These are phyloP conservation scores for Atractosteus spatula DNA, from an alignment of 2,113 vertebrate genomes.

Conservation along the genomic window DNA sequence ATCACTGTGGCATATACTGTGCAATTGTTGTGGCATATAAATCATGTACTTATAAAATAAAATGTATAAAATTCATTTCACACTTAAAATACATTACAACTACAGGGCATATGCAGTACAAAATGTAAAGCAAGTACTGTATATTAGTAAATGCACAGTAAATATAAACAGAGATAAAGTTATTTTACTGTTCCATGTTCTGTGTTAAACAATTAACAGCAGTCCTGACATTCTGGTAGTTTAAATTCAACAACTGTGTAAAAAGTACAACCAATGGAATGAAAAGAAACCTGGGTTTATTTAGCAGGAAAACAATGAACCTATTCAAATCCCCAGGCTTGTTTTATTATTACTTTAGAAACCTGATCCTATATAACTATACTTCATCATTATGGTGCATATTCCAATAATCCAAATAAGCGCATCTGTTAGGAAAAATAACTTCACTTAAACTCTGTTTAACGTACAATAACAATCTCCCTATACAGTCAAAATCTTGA, in stretches of 20 bases:
- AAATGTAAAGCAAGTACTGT: too few species aligned
- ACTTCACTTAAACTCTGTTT: conserved; percentile 26
- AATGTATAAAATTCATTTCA: too few species aligned
- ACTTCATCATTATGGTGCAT: conserved; percentile 48
- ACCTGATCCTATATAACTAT: conserved; percentile 58
- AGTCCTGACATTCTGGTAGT: conserved; percentile 38
- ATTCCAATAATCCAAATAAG: conserved; percentile 50
- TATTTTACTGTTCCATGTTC: conserved; percentile 31
- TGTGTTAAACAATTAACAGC: conserved; percentile 47
- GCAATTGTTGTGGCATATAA: too few species aligned
- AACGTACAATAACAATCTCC: conserved; percentile 36
- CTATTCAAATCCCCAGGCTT: conserved; percentile 48
- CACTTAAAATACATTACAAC: too few species aligned
- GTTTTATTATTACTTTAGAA: conserved; percentile 47
- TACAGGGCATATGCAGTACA: too few species aligned
- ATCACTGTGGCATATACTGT: too few species aligned
- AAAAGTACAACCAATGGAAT: conserved; percentile 47
- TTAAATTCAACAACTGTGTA: conserved; percentile 39
- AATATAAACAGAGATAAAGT: conserved; percentile 42
- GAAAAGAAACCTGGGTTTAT: conserved; percentile 52
- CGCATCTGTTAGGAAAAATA: conserved; percentile 30
- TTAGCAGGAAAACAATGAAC: conserved; percentile 42
- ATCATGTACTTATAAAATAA: too few species aligned
- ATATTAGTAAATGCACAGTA: not conserved
- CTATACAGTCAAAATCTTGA: conserved; percentile 15